Percentiles rank a stretch among this genome's conserved stretches.
phyloP scores from a whole-genome alignment of 2,113 vertebrate genomes.

The Urocynchramus pylzowi region DNA sequence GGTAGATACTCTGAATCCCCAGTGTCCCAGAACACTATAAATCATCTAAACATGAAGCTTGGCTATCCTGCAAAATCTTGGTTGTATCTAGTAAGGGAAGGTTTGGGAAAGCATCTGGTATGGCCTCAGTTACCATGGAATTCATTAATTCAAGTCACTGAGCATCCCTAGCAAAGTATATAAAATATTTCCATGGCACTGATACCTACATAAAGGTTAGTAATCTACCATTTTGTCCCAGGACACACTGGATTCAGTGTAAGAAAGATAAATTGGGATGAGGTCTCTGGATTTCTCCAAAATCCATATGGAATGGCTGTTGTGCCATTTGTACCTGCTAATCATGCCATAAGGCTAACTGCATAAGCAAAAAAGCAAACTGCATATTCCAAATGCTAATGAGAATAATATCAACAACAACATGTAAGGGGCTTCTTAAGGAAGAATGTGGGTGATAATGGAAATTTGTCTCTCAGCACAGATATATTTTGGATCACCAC shows the following conservation, averaged over 20 bases:
- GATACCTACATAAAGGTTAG: background rate
- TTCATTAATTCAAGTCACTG: background rate
- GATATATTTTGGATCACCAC: background rate
- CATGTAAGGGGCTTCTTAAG: background rate
- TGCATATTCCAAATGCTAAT: background rate
- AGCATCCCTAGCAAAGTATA: background rate
- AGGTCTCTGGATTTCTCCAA: background rate
- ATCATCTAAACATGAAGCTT: background rate
- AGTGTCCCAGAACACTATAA: background rate
- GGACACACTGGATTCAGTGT: background rate
- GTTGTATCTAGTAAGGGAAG: background rate
- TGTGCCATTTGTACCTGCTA: background rate
- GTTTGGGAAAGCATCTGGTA: background rate
- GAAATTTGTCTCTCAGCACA: background rate
- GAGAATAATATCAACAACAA: background rate
- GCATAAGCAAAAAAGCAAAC: background rate
- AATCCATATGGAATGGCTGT: background rate
- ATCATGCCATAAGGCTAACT: background rate
- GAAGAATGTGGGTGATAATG: background rate
- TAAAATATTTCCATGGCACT: background rate
- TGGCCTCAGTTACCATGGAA: background rate
- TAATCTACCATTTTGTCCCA: background rate
- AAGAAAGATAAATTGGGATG: background rate
- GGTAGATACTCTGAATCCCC: background rate
- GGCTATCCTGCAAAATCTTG: background rate